Conservation (phyloP, 2,113 vertebrate genomes). For the Tichodroma muraria region DNA sequence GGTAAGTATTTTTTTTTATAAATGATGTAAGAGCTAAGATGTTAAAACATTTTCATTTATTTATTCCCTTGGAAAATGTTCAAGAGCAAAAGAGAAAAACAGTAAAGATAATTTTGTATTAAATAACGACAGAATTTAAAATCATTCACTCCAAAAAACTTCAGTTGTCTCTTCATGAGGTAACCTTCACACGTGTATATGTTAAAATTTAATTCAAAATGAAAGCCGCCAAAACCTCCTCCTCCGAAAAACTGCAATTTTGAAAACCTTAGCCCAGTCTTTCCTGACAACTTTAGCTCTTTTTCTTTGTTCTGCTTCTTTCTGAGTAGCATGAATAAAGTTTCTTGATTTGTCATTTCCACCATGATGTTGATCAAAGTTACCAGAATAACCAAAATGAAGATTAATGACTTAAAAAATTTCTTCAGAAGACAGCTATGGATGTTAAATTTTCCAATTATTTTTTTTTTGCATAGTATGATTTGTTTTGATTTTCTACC, state of each 20-base stretch:
- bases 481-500: background rate
- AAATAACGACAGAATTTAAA: background rate
- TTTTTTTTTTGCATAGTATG: background rate
- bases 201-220: background rate
- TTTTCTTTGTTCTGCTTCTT: background rate
- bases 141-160: background rate
- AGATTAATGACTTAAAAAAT: background rate
- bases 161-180: background rate
- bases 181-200: background rate
- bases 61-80: background rate
- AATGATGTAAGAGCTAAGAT: background rate
- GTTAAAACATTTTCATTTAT: background rate
- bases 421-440: background rate
- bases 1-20: background rate
- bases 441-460: background rate
- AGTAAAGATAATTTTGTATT: background rate
- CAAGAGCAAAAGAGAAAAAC: background rate
- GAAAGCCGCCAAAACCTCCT: fast-evolving
- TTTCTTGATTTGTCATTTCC: background rate
- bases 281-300: background rate
- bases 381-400: background rate
- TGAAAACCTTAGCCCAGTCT: background rate
- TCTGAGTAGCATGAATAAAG: background rate
- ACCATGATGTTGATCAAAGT: background rate
- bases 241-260: background rate